A percentile compares a stretch with the other conserved stretches of the same genome.
These are phyloP conservation scores for Spodoptera littoralis DNA, from an alignment of 2,888 invertebrate genomes.

Conservation along the genomic window DNA sequence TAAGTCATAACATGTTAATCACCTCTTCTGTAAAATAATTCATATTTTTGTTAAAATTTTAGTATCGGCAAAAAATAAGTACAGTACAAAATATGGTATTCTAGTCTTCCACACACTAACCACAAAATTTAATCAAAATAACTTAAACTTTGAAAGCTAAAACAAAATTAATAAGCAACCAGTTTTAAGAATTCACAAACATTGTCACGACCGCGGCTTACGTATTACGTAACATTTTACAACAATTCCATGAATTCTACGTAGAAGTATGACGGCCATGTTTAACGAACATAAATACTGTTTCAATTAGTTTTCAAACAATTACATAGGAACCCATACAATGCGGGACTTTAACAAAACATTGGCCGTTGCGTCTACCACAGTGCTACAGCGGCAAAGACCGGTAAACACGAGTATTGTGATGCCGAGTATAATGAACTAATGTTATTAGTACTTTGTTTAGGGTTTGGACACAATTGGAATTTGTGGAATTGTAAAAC, in stretches of 20 bases:
- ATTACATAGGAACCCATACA: conserved; percentile 25
- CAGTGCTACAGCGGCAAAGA: conserved; percentile 10
- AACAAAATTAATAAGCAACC: conserved; percentile 10
- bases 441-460: conserved; percentile 22
- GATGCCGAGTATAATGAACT: conserved; percentile 27
- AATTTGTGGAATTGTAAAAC: not conserved
- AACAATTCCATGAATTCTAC: conserved; percentile 23
- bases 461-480: conserved; percentile 26
- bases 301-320: conserved; percentile 42
- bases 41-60: too few relatives aligned
- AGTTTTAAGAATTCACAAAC: conserved; percentile 13
- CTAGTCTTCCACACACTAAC: too few relatives aligned
- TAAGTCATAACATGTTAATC: too few relatives aligned
- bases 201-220: not conserved
- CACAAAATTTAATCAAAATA: too few relatives aligned
- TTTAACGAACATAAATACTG: conserved; percentile 14
- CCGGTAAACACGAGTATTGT: conserved; percentile 32
- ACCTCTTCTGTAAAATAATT: too few relatives aligned
- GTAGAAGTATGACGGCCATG: conserved; percentile 11
- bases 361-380: conserved; percentile 5
- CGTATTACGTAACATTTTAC: conserved; percentile 6
- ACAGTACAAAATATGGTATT: too few relatives aligned
- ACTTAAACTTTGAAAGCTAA: not conserved
- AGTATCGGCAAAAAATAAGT: too few relatives aligned
- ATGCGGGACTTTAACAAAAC: conserved; percentile 35